Evolutionary conservation across 2,797 vertebrate species (phyloP), one percentile per base, ranked within the genome.

Genomic region (Denticeps clupeoides): DNA sequence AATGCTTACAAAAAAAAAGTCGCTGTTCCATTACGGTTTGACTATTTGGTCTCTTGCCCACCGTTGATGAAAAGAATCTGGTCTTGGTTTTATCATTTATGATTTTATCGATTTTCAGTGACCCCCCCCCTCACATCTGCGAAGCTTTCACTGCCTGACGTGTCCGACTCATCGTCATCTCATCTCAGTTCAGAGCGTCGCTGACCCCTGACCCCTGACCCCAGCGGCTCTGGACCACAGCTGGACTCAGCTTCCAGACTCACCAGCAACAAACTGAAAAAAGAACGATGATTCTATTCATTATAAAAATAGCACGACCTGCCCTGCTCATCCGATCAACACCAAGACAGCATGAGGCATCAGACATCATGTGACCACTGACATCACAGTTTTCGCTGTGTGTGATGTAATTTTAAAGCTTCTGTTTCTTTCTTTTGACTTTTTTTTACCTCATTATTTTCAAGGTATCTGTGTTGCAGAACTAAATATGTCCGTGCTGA

Each of bases 401-500:
- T 85, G 86, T 89, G 81, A 77, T 65, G 78, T 82, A 70, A 74
- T 79, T 73, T 76, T 67, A 77, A 70, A 25, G 68, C 60, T 67
- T 75, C 55, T 74, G 54, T 37, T 15, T 56, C 60, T 63, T 72
- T 59, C 71, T 72, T 68, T 60, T 67, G 75, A 55, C 74, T 54
- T 79, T 69, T 71, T 56, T 62, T 60, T 54, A 62, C 58, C 68
- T 60, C 70, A 77, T 70, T 58, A 59, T 65, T 72, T 80, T 83
- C 80, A 65, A 72, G 78, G 68, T 75, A 70, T 86, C 61, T 81
- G 75, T 86, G 85, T 90, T 77, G 71, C 87, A 79, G 81, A 87
- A 82, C 82, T 76, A 73, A 89, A 83, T 77, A 78, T 88, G 85
- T 92, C 83, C 88, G 86, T 90, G 86, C 86, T 84, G 86, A 85